Conservation (phyloP, 1,140 invertebrate genomes). For the Metaphire vulgaris region DNA sequence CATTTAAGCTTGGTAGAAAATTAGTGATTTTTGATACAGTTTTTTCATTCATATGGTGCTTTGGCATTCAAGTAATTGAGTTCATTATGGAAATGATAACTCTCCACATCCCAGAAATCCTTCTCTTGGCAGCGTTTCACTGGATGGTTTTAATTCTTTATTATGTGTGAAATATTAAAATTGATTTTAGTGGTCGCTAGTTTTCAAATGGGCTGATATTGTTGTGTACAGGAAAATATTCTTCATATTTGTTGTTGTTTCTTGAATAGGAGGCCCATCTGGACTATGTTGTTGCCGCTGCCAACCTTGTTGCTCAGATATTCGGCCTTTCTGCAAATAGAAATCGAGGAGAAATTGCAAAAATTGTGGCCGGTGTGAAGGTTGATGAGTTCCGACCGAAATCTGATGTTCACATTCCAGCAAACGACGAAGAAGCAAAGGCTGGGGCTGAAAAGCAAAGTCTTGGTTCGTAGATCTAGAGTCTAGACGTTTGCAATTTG, state of each 20-base stretch:
- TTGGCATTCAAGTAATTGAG: too few relatives aligned
- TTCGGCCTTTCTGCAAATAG: constrained; percentile 68
- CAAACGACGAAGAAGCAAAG: constrained; percentile 86
- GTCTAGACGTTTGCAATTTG: too few relatives aligned
- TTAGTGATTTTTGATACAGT: too few relatives aligned
- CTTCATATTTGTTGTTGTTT: background rate
- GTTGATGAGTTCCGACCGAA: constrained; percentile 85
- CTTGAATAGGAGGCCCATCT: constrained; percentile 60
- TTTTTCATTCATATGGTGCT: too few relatives aligned
- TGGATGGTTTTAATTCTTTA: too few relatives aligned
- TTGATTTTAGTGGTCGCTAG: too few relatives aligned
- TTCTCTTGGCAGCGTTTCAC: too few relatives aligned
- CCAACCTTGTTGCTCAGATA: constrained; percentile 85
- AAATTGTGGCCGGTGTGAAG: constrained; percentile 57
- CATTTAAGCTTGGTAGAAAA: too few relatives aligned
- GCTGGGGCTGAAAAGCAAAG: constrained; percentile 4
- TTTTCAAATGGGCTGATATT: too few relatives aligned
- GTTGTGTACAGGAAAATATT: background rate
- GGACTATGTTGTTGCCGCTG: constrained; percentile 84
- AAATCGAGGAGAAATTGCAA: constrained; percentile 63
- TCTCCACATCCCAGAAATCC: too few relatives aligned
- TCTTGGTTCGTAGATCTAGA: background rate
- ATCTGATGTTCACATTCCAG: constrained; percentile 92
- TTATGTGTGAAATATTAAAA: too few relatives aligned
- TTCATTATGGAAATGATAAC: too few relatives aligned